Evolutionary conservation across 2,113 vertebrate genomes (phyloP), one percentile per base, ranked within the genome.

Genomic region (Sakesphorus luctuosus): DNA sequence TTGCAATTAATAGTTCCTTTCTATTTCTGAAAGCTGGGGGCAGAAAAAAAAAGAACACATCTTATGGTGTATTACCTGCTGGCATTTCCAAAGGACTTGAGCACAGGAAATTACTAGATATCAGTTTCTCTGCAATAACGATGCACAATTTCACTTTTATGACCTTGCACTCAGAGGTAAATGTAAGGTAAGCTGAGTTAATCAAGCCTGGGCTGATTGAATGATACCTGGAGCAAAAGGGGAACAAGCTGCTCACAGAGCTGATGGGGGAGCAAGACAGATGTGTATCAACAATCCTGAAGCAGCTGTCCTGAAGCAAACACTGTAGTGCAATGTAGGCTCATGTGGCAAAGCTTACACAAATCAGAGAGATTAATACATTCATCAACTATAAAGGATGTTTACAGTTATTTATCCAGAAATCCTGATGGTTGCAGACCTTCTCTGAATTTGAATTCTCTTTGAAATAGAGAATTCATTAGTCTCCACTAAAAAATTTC

Each of bases 41-140:
- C 4, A 67, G 36, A 38, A 80, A 40, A 25, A 71, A 75, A 56
- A 62, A 63, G 1, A 23, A 23, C 7, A 31, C 28, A 13, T 11
- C 38, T 89, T 61, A 58, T 8, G 53, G 53, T 21, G 24, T 12
- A 68, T 50, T 56, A 77, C 21, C 73, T 86, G 59, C 68, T 53
- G 63, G 31, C 59, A 66, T 84, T 95, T 84, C 83, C 66, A 66
- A 84, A 86, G 75, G 59, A 69, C 36, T 62, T 36, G 31, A 94
- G 55, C 63, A 77, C 46, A 77, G 89, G 80, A 94, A 92, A 96
- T 87, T 46, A 62, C 81, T n/a, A 77, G 68, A 5, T 77, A 90
- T 10, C 72, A 77, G 36, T 74, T 90, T 69, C 55, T 75, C 68
- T 67, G 50, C 80, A 81, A 36, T 62, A 89, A 86, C 80, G 46